phyloP scores from a whole-genome alignment of 2,797 vertebrate genomes.

The Anableps anableps region DNA sequence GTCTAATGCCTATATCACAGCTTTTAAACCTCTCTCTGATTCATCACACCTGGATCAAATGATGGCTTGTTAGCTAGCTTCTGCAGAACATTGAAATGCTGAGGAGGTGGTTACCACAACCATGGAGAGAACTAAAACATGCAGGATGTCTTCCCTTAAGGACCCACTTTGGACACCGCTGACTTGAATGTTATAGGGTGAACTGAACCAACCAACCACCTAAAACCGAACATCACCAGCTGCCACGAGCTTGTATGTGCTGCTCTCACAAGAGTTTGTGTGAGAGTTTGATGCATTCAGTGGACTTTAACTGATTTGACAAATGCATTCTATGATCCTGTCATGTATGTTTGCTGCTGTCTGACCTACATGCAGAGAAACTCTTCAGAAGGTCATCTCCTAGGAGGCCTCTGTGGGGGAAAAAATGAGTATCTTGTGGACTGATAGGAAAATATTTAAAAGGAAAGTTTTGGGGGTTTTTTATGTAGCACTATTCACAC shows the following conservation, averaged over 20 bases:
- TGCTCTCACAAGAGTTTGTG: not conserved
- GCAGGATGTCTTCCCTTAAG: too few relatives aligned
- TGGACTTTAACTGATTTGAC: not conserved
- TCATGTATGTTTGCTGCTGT: not conserved
- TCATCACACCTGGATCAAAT: too few relatives aligned
- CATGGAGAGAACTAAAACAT: too few relatives aligned
- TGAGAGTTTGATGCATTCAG: not conserved
- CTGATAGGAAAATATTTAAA: not conserved
- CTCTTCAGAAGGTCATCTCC: not conserved
- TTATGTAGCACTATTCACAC: not conserved
- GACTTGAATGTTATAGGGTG: too few relatives aligned
- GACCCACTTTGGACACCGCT: too few relatives aligned
- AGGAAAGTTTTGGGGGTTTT: not conserved
- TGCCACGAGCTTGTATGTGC: not conserved
- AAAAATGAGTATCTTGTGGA: not conserved
- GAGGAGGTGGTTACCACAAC: too few relatives aligned
- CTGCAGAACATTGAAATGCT: too few relatives aligned
- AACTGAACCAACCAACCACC: not conserved
- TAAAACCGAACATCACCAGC: not conserved
- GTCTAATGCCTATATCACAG: too few relatives aligned
- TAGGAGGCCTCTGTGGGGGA: not conserved
- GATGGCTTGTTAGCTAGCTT: too few relatives aligned
- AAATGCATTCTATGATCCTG: not conserved
- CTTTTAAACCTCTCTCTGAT: too few relatives aligned
- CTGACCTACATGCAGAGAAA: not conserved